Conservation (phyloP, 2,113 vertebrate species). For the Scytalopus superciliaris region DNA sequence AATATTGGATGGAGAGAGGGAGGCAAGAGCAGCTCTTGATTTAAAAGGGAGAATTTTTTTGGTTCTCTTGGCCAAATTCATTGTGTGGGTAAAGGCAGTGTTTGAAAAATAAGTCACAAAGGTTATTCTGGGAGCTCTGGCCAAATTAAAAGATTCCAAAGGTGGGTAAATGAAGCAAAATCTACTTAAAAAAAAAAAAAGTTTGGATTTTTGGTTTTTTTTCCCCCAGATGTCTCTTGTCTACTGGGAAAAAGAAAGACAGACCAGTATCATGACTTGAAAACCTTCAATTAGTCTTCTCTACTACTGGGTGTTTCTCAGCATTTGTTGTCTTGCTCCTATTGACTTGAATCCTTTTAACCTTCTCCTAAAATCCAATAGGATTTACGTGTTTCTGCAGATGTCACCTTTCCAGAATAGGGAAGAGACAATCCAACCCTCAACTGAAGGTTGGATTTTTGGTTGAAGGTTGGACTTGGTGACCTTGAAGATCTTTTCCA, state of each 20-base stretch:
- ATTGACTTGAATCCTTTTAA: background rate
- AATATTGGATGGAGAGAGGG: background rate
- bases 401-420: background rate
- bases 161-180: background rate
- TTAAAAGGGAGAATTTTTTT: background rate
- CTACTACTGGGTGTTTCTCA: background rate
- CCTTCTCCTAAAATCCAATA: background rate
- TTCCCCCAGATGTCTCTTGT: background rate
- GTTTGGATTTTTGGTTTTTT: accelerated
- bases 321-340: background rate
- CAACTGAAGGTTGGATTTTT: background rate
- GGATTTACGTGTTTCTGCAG: background rate
- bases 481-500: background rate
- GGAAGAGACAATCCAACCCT: background rate
- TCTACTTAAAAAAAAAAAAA: accelerated
- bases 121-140: background rate
- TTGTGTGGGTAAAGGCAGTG: accelerated
- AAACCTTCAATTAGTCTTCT: background rate
- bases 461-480: background rate
- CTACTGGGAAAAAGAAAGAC: background rate
- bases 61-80: background rate
- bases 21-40: background rate
- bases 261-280: background rate
- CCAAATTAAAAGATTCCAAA: background rate
- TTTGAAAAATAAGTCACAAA: background rate